Base-by-base conservation (phyloP, 1,140 invertebrate species). In the Zaprionus africanus region DNA sequence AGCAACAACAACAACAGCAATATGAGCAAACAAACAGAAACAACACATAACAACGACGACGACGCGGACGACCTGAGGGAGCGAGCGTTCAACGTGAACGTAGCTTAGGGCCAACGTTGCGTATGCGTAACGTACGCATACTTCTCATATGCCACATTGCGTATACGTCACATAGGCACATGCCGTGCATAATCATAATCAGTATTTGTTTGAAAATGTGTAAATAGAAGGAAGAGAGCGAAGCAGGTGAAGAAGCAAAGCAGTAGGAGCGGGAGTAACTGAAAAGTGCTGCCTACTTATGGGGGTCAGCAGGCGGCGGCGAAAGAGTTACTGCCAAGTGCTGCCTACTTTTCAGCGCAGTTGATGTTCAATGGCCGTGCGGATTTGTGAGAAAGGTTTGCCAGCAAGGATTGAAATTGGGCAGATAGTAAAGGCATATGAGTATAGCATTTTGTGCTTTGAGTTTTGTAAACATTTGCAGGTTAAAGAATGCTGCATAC, bases 161-260 rank as follows among this genome's bases (percentile, higher is more conserved):
- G 81, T 83, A 84, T 84, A 84, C 81, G 81, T 77, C 78, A 87
- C 76, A 78, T 87, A 75, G 78, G 46, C 13, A 34, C 31, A 31
- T 66, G 62, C 74, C 60, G 28, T 57, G 43, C 68, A 65, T 69
- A 65, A 65, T 54, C 62, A 72, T 71, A 71, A 67, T 34, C 38
- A 46, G 28, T 15, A 46, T 57, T 67, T n/a, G 41, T 24, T 51
- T 11, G 12, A 19, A 51, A 51, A 22, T 51, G 46, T 22, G 11
- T 9, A 51, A 13, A 22, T 22, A 22, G 22, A 1, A 24, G 46
- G 46, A 12, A 51, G 46, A 4, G 17, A 22, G 46, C 1, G 11
- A 12, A 2, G 28, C 28, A 2, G 7, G 1, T 31, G 28, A 7
- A 31, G 22, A 22, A 22, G 28, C 1, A 31, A 22, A 22, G 28